Evolutionary conservation across 1,140 invertebrate genomes (phyloP), one percentile per base, ranked within the genome.

Genomic region (Calliopsis andreniformis): DNA sequence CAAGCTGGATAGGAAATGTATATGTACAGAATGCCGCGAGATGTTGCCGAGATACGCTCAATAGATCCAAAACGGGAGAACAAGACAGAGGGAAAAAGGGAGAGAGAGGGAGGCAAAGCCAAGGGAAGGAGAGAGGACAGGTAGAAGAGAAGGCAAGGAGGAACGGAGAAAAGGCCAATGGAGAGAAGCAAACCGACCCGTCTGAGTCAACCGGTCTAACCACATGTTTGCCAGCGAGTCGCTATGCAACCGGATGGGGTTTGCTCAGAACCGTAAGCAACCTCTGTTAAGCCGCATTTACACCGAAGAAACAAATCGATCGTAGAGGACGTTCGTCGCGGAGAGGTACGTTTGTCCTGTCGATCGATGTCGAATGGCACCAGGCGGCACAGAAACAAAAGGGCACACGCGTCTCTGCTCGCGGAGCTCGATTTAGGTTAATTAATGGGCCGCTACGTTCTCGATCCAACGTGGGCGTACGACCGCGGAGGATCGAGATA

Each of bases 191-290:
- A 85, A 79, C 78, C 84, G 78, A 86, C 78, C 80, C 79, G 83
- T 81, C 83, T 67, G 80, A 83, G 79, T 80, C 84, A 85, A 89
- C 87, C 87, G 87, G 87, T 89, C 78, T 86, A 78, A 89, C 87
- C 87, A 78, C 87, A 89, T 89, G 87, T 83, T 88, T 88, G 81
- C 77, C 73, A 66, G 77, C 56, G 63, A 82, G 79, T 82, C 80
- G 67, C 73, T 79, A 82, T 86, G 76, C 78, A 84, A 83, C 79
- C 77, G 79, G 85, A 85, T 80, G 75, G 59, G 76, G 76, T 77
- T 82, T 80, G 68, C 83, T 75, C 83, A 67, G 83, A 83, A 83
- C 82, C 84, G 84, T 85, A 85, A 85, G 79, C 79, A 82, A 85
- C 80, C 79, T 82, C 84, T 80, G 82, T 86, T 87, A 86, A 86